Percentiles rank a stretch among this genome's conserved stretches.
These are phyloP conservation scores for Amblyopsis hoosieri DNA, from an alignment of 2,797 vertebrate species.

Conservation along the genomic window DNA sequence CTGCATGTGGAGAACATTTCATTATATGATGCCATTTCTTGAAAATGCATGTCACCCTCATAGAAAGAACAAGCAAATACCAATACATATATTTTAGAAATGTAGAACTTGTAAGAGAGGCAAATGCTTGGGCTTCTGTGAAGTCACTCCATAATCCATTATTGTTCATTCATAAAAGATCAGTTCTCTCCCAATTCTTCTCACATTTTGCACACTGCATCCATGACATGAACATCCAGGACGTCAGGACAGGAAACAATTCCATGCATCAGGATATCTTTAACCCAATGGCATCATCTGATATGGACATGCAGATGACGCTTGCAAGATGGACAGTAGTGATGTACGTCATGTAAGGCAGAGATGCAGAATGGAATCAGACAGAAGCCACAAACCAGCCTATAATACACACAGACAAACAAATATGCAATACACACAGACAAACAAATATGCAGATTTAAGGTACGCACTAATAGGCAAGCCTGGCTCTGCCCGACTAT, in stretches of 20 bases:
- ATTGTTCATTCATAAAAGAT: too few species aligned
- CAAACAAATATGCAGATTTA: constrained; percentile 19
- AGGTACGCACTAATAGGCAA: background rate
- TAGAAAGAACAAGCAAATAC: too few species aligned
- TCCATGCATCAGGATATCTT: background rate
- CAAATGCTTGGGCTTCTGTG: too few species aligned
- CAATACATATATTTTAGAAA: too few species aligned
- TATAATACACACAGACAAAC: constrained; percentile 22
- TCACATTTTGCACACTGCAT: too few species aligned
- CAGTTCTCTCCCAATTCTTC: too few species aligned
- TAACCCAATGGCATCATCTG: constrained; percentile 32
- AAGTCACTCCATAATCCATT: too few species aligned
- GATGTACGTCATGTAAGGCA: constrained; percentile 46
- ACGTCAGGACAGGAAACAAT: background rate
- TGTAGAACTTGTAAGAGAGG: too few species aligned
- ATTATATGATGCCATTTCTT: too few species aligned
- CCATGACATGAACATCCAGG: background rate
- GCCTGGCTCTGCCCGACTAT: too few species aligned
- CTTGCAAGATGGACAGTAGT: constrained; percentile 62
- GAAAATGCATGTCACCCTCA: too few species aligned
- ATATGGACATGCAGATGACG: constrained; percentile 20
- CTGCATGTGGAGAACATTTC: too few species aligned
- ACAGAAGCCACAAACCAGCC: constrained; percentile 65
- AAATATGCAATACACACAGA: background rate
- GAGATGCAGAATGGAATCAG: constrained; percentile 49